phyloP scores from a whole-genome alignment of 2,797 vertebrate genomes.

The Serranus cabrilla region DNA sequence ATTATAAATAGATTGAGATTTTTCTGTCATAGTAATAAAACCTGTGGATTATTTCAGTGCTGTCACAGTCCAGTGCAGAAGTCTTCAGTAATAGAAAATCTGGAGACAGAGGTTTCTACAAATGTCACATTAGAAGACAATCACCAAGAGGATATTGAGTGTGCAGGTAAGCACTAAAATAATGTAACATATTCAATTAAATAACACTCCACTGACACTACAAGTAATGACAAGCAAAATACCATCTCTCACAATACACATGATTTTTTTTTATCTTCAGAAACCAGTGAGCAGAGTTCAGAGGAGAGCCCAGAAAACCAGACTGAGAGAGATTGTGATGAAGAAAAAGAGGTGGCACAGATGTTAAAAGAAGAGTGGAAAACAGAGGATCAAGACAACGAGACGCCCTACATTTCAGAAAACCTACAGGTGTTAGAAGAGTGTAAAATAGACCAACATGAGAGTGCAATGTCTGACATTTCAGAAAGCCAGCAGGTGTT shows the following conservation, averaged over 20 bases:
- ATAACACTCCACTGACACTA: neutral
- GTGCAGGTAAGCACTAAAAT: conserved; percentile 20
- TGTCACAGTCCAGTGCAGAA: neutral
- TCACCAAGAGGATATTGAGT: conserved; percentile 8
- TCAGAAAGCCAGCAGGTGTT: neutral
- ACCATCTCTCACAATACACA: neutral
- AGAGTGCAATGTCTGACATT: neutral
- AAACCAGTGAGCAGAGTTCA: conserved; percentile 13
- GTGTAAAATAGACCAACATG: neutral
- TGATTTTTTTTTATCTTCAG: conserved; percentile 29
- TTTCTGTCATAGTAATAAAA: neutral
- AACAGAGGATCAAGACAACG: neutral
- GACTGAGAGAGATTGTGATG: neutral
- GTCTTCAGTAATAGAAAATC: conserved; percentile 2
- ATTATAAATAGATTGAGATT: neutral
- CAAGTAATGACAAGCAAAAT: neutral
- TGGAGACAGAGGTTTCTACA: conserved; percentile 1
- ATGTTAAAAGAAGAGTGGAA: conserved; percentile 8
- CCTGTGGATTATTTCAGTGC: conserved; percentile 13
- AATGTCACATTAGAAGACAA: conserved; percentile 13
- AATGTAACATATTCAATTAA: neutral
- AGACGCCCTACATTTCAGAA: neutral
- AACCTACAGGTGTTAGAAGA: no score
- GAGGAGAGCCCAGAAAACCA: conserved; percentile 21
- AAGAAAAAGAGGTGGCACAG: neutral